A percentile compares a stretch with the other conserved stretches of the same genome.
Evolutionary conservation across 2,797 vertebrate genomes (phyloP).

Genomic region (Myotis myotis): DNA sequence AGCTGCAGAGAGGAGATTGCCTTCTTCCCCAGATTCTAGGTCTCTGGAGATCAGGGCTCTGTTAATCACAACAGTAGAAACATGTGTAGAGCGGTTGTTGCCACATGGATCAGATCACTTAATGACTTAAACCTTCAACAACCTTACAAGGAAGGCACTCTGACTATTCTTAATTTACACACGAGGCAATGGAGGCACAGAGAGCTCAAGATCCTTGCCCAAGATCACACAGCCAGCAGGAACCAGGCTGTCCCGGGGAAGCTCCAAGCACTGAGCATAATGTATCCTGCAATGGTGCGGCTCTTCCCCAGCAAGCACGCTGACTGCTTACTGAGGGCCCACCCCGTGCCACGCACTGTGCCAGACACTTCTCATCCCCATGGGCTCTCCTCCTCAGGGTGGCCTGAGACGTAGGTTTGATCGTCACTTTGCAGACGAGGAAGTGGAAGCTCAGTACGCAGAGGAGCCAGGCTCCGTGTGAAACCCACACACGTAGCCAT

Average conservation of each 20-base stretch:
- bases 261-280: background rate
- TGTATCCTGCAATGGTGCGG: fast-evolving
- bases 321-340: background rate
- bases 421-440: background rate
- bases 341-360: fast-evolving
- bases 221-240: background rate
- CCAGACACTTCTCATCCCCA: background rate
- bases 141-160: background rate
- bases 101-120: background rate
- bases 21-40: background rate
- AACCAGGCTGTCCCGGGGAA: background rate
- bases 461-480: background rate
- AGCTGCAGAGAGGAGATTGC: background rate
- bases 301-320: background rate
- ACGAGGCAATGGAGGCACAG: background rate
- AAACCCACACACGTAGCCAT: background rate
- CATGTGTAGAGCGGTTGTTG: background rate
- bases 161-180: background rate
- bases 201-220: background rate
- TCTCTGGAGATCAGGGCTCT: background rate
- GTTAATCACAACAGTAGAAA: background rate
- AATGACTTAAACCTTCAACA: background rate
- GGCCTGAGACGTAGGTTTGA: background rate
- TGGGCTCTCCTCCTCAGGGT: background rate
- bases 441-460: background rate